These are phyloP conservation scores for Sinohyriopsis cumingii DNA, from an alignment of 2,888 invertebrate species.

Conservation along the genomic window DNA sequence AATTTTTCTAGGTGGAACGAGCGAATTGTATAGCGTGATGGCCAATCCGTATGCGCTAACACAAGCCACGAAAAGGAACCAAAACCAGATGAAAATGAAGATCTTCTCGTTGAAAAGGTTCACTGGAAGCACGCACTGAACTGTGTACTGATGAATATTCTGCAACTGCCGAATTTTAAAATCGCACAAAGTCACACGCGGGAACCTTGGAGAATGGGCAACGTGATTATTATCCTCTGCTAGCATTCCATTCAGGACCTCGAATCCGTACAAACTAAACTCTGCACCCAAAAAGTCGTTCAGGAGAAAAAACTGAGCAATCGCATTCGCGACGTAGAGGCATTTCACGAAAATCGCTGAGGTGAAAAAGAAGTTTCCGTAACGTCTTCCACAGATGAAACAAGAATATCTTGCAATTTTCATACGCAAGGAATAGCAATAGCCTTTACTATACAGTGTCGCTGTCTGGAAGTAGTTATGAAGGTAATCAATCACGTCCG, in stretches of 20 bases:
- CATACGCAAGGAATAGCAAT: constrained; percentile 46
- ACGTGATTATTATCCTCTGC: constrained; percentile 43
- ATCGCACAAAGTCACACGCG: constrained; percentile 63
- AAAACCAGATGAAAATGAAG: constrained; percentile 67
- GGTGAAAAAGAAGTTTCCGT: constrained; percentile 64
- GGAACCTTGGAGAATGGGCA: constrained; percentile 57
- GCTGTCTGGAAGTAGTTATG: constrained; percentile 54
- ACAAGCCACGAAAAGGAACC: constrained; percentile 57
- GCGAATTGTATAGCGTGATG: constrained; percentile 53
- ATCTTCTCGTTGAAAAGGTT: constrained; percentile 67
- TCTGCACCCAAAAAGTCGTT: constrained; percentile 62
- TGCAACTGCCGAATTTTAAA: constrained; percentile 62
- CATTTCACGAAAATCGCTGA: constrained; percentile 61
- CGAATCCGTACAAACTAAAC: constrained; percentile 59
- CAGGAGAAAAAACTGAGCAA: constrained; percentile 64
- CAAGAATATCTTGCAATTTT: constrained; percentile 54
- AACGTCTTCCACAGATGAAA: constrained; percentile 57
- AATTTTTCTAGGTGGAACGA: constrained; percentile 55
- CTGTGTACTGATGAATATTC: constrained; percentile 63
- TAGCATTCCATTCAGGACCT: constrained; percentile 48
- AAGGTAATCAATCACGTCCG: constrained; percentile 53
- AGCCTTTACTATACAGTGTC: constrained; percentile 49
- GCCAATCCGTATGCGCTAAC: constrained; percentile 46
- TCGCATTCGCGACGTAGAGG: constrained; percentile 61
- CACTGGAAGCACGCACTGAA: constrained; percentile 64